phyloP scores from a whole-genome alignment of 1,140 invertebrate genomes.

The Euschistus heros region DNA sequence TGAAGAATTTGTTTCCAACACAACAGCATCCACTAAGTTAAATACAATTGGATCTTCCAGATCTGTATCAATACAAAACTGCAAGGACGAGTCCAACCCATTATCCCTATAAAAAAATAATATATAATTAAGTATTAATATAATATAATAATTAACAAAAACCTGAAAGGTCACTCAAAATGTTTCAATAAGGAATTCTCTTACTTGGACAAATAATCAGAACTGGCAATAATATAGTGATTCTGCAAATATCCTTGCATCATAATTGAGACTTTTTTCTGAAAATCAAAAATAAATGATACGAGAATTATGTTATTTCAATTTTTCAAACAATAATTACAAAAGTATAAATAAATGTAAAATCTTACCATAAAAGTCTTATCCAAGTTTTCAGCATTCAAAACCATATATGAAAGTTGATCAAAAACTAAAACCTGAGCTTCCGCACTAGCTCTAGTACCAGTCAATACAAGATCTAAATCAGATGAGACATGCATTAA shows the following conservation, averaged over 20 bases:
- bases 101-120: slow-evolving; percentile 21
- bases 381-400: slow-evolving; percentile 40
- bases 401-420: slow-evolving; percentile 50
- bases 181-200: background rate
- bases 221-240: slow-evolving; percentile 28
- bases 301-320: background rate
- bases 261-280: slow-evolving; percentile 30
- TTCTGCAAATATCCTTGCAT: slow-evolving; percentile 31
- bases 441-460: slow-evolving; percentile 34
- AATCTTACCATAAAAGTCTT: slow-evolving; percentile 31
- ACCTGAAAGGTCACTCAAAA: background rate
- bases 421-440: slow-evolving; percentile 58
- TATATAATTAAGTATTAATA: background rate
- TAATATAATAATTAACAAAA: background rate
- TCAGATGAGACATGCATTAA: slow-evolving; percentile 21
- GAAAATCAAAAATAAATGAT: slow-evolving; percentile 19
- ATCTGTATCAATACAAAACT: slow-evolving; percentile 46
- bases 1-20: slow-evolving; percentile 14
- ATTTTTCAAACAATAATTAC: slow-evolving; percentile 1
- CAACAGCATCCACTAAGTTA: slow-evolving; percentile 37
- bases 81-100: slow-evolving; percentile 32
- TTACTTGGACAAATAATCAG: slow-evolving; percentile 28
- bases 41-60: slow-evolving; percentile 42
- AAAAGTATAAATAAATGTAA: slow-evolving; percentile 2
- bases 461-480: slow-evolving; percentile 35